Percentiles rank a stretch among this genome's conserved stretches.
Evolutionary conservation across 2,888 invertebrate species (phyloP).

Genomic region (Cryptops parisi): DNA sequence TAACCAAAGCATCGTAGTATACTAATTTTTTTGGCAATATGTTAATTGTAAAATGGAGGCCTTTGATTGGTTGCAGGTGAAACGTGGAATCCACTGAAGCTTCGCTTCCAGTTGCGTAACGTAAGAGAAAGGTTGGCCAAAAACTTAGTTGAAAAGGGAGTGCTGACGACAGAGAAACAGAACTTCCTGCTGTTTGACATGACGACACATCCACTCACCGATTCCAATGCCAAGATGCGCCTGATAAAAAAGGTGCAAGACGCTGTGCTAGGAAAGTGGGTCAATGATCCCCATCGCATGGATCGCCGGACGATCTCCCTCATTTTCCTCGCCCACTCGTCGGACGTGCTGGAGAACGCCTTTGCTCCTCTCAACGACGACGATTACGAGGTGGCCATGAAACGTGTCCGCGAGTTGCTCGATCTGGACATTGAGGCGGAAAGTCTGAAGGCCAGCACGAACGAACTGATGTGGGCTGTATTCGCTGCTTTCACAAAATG

Average conservation of each 20-base stretch:
- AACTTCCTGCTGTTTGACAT: conserved; percentile 99
- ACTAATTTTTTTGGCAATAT: no score
- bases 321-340: conserved; percentile 90
- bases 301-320: conserved; percentile 87
- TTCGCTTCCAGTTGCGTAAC: conserved; percentile 95
- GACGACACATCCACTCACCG: conserved; percentile 98
- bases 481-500: conserved; percentile 97
- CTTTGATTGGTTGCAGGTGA: no score
- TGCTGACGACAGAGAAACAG: conserved; percentile 97
- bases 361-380: conserved; percentile 95
- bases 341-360: conserved; percentile 98
- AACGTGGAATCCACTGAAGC: conserved; percentile 99
- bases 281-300: conserved; percentile 94
- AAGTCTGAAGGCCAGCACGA: conserved; percentile 74
- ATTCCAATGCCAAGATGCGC: conserved; percentile 85
- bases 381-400: conserved; percentile 96
- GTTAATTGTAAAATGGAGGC: no score
- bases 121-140: conserved; percentile 97
- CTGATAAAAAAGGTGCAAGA: conserved; percentile 98
- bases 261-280: conserved; percentile 88
- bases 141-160: conserved; percentile 98
- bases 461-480: conserved; percentile 97
- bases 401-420: conserved; percentile 84
- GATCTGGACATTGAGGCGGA: conserved; percentile 96
- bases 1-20: no score